Evolutionary conservation across 2,113 vertebrate species (phyloP).

Genomic region (Puntigrus tetrazona): DNA sequence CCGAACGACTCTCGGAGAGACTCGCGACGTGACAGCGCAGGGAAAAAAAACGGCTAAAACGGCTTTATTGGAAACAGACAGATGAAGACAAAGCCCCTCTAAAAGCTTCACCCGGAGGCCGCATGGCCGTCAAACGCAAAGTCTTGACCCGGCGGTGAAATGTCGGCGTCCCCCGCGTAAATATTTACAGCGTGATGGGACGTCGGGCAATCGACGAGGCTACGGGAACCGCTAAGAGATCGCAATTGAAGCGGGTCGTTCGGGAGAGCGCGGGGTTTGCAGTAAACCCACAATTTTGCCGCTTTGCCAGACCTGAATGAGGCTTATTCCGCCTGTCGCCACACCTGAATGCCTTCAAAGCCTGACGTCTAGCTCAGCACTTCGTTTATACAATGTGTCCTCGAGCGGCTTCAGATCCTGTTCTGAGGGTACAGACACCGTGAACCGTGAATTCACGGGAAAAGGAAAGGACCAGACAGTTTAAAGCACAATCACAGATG

Average conservation of each 20-base stretch:
- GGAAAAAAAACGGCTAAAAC: conserved; percentile 5
- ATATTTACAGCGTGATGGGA: conserved; percentile 27
- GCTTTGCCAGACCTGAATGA: conserved; percentile 15
- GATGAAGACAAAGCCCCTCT: conserved; percentile 14
- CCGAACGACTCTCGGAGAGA: conserved; percentile 18
- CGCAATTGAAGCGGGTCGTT: conserved; percentile 28
- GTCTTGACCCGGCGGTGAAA: background rate
- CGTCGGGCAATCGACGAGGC: conserved; percentile 9
- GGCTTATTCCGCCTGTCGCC: conserved; percentile 10
- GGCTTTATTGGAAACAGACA: conserved; percentile 8
- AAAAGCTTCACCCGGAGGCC: conserved; percentile 8
- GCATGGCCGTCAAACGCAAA: background rate
- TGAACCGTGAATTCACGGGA: conserved; percentile 26
- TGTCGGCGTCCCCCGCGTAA: background rate
- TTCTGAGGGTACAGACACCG: background rate
- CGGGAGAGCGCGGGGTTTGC: background rate
- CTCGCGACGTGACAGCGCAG: background rate
- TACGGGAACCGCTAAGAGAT: conserved; percentile 18
- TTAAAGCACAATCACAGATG: background rate
- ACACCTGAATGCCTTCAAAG: conserved; percentile 32
- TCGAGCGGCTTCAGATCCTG: background rate
- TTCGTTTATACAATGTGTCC: conserved; percentile 26
- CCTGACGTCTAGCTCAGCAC: conserved; percentile 26
- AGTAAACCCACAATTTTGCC: conserved; percentile 20
- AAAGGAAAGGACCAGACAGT: background rate